Base-by-base conservation (phyloP, 2,888 invertebrate genomes). In the Pseudolycoriella hygida region DNA sequence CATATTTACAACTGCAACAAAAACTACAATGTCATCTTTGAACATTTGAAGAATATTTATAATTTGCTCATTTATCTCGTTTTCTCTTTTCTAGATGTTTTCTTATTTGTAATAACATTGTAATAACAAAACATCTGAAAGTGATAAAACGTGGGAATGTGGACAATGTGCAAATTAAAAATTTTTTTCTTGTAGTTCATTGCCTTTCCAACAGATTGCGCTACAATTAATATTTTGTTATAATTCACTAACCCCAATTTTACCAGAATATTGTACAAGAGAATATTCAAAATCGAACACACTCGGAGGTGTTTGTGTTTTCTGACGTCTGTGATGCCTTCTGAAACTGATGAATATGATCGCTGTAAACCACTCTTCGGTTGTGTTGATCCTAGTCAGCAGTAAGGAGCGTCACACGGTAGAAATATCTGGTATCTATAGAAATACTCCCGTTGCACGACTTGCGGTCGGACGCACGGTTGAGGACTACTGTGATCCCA, bases 291-390 rank as follows among this genome's bases (percentile, higher is more conserved):
- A 32, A 15, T 17, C 32, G 11, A 18, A 18, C 34, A 40, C 18
- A 10, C 12, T 45, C 45, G 74, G 74, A 73, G 71, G 74, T 74
- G 72, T 70, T 25, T 25, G 60, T 61, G 66, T 72, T 70, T 72
- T 72, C 69, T 74, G 25, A 25, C 25, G 73, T 71, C 58, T 71
- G 72, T 75, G 75, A 74, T 73, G 74, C 71, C 72, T 73, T 25
- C 25, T 25, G 73, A 65, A 57, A 66, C 71, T 73, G 73, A 69
- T 63, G 63, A 67, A n/a, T 67, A 6, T 68, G 74, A 74, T 74
- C 73, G 67, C 73, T 73, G 68, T 58, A 56, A 61, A 54, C 56
- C 59, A 58, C 60, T 63, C 62, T 60, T 61, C 59, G 71, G 68
- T 72, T 25, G 25, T 25, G 25, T 25, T 25, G 25, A 25, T 25